Evolutionary conservation across 2,888 invertebrate species (phyloP).

Genomic region (Harpalus rubripes): DNA sequence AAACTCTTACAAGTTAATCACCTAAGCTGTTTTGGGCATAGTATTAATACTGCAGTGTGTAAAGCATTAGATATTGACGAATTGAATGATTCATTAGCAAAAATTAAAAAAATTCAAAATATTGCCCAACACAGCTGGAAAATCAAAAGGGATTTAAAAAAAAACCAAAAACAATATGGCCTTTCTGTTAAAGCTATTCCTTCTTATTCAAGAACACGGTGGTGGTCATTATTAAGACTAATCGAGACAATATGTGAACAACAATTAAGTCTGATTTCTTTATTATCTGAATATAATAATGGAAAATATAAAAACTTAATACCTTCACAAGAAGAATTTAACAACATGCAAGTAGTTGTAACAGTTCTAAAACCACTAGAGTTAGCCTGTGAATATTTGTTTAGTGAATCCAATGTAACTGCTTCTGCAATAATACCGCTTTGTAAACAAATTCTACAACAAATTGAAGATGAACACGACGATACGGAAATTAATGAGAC

Average conservation of each 20-base stretch:
- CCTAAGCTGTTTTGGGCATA: constrained; percentile 25
- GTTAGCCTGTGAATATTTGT: constrained; percentile 11
- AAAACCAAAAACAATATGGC: constrained; percentile 2
- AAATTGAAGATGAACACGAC: background rate
- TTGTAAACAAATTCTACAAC: constrained; percentile 16
- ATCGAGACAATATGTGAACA: constrained; percentile 2
- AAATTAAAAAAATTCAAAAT: constrained; percentile 23
- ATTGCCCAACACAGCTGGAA: constrained; percentile 27
- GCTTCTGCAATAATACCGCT: constrained; percentile 15
- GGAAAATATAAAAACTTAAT: constrained; percentile 6
- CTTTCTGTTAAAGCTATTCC: background rate
- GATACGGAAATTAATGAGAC: constrained; percentile 6
- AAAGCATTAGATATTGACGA: too few species aligned
- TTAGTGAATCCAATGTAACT: constrained; percentile 1
- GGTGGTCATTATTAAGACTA: background rate
- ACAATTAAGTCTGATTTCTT: background rate
- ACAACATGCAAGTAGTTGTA: background rate
- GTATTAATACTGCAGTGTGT: constrained; percentile 7
- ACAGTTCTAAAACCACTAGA: background rate
- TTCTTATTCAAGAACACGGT: background rate
- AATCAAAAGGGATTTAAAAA: constrained; percentile 20
- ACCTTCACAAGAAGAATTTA: constrained; percentile 20
- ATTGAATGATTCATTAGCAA: too few species aligned
- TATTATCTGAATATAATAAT: constrained; percentile 2
- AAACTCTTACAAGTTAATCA: background rate